Conservation (phyloP, 2,888 invertebrate species). For the Cheilosia variabilis region DNA sequence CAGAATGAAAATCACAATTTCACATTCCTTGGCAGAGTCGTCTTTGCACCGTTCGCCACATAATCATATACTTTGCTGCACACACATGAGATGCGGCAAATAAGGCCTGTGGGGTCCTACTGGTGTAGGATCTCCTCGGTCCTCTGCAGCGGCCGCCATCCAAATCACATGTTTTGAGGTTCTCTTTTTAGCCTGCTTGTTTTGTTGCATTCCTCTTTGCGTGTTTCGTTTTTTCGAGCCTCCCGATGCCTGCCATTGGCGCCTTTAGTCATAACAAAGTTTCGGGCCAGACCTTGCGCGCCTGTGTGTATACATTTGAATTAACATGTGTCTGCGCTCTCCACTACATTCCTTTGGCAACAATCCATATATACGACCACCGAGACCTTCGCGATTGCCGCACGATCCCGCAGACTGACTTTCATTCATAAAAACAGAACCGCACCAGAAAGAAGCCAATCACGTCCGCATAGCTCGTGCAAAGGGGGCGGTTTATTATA, state of each 20-base stretch:
- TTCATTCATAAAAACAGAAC: conserved; percentile 72
- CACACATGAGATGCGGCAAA: conserved; percentile 44
- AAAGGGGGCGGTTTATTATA: not conserved
- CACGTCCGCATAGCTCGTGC: not conserved
- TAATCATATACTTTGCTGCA: conserved; percentile 24
- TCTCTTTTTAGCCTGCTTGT: not conserved
- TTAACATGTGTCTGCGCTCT: conserved; percentile 72
- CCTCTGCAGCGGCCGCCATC: conserved; percentile 21
- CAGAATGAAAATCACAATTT: conserved; percentile 62
- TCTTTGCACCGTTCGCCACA: not conserved
- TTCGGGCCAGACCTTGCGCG: conserved; percentile 49
- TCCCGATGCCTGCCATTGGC: conserved; percentile 44
- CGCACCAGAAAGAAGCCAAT: not conserved
- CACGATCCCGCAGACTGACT: conserved; percentile 38
- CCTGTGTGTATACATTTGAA: conserved; percentile 48
- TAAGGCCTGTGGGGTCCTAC: conserved; percentile 67
- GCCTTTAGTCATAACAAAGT: conserved; percentile 71
- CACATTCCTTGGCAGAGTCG: conserved; percentile 33
- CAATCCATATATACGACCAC: conserved; percentile 17
- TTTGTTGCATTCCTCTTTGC: conserved; percentile 42
- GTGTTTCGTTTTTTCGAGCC: conserved; percentile 17
- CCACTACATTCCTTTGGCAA: conserved; percentile 59
- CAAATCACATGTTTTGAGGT: conserved; percentile 54
- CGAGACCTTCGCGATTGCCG: not conserved
- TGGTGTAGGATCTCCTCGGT: conserved; percentile 5